Evolutionary conservation across 2,888 invertebrate species (phyloP).

Genomic region (Leptinotarsa juncta): DNA sequence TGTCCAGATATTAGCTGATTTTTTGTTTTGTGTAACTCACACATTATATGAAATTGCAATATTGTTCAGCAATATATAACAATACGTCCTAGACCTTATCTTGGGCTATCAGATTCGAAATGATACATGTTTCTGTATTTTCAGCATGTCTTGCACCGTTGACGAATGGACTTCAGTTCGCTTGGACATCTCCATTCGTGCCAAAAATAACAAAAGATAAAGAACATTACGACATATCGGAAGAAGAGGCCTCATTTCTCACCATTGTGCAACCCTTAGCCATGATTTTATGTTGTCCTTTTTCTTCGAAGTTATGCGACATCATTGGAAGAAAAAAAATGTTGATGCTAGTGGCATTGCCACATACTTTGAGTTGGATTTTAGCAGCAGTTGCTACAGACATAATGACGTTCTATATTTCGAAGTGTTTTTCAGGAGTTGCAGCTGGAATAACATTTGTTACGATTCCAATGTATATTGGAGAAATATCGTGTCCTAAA

Average conservation of each 20-base stretch:
- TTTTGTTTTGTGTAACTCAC: no score
- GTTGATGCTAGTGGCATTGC: slow-evolving; percentile 52
- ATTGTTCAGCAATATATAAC: no score
- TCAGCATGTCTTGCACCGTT: slow-evolving; percentile 30
- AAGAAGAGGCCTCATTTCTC: slow-evolving; percentile 58
- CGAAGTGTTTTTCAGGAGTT: slow-evolving; percentile 52
- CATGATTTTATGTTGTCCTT: slow-evolving; percentile 50
- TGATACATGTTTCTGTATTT: slow-evolving; percentile 15
- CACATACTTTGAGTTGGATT: slow-evolving; percentile 52
- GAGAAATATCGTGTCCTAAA: slow-evolving; percentile 32
- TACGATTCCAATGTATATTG: slow-evolving; percentile 33
- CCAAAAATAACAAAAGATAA: slow-evolving; percentile 54
- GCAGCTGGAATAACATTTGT: slow-evolving; percentile 44
- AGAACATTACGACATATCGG: slow-evolving; percentile 51
- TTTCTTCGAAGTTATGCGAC: slow-evolving; percentile 53
- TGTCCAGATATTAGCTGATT: no score
- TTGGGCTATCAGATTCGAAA: no score
- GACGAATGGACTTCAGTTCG: slow-evolving; percentile 25
- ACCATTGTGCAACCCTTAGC: slow-evolving; percentile 48
- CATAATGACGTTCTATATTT: slow-evolving; percentile 53
- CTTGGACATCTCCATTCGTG: slow-evolving; percentile 59
- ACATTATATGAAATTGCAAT: no score
- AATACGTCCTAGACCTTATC: no score
- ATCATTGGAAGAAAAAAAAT: slow-evolving; percentile 57
- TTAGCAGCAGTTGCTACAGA: slow-evolving; percentile 48